phyloP scores from a whole-genome alignment of 2,797 vertebrate species.

The Eidolon dupreanum region DNA sequence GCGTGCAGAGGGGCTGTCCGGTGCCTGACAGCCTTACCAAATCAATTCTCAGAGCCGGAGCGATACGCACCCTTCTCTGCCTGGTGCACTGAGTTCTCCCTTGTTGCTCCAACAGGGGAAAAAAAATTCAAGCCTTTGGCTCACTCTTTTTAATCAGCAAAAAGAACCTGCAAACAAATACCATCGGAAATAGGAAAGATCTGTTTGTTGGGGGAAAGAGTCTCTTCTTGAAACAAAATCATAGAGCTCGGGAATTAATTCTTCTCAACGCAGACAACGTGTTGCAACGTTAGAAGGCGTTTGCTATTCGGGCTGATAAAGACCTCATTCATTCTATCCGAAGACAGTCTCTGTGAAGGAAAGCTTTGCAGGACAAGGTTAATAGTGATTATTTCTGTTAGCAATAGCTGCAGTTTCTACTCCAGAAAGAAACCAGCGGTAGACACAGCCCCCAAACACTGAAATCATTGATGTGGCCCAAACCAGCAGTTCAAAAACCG shows the following conservation, averaged over 20 bases:
- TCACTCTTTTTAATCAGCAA: neutral
- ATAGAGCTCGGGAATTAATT: neutral
- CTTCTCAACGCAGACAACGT: neutral
- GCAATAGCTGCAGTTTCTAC: neutral
- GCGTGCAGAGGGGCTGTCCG: neutral
- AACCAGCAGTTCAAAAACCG: neutral
- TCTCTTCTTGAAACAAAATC: neutral
- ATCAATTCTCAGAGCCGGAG: neutral
- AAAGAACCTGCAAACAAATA: neutral
- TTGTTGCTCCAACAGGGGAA: conserved; percentile 16
- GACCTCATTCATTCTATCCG: neutral
- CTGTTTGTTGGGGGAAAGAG: neutral
- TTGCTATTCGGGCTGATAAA: neutral
- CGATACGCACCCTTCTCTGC: neutral
- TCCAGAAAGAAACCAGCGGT: neutral
- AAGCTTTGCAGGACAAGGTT: neutral
- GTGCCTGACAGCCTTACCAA: neutral
- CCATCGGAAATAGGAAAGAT: neutral
- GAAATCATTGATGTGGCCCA: neutral
- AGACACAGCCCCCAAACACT: neutral
- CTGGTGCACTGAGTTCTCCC: neutral
- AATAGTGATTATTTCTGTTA: neutral
- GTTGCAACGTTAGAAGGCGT: neutral
- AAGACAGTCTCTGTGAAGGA: neutral
- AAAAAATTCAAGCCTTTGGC: neutral